phyloP scores from a whole-genome alignment of 2,888 invertebrate genomes.

The Neoitamus cyanurus region DNA sequence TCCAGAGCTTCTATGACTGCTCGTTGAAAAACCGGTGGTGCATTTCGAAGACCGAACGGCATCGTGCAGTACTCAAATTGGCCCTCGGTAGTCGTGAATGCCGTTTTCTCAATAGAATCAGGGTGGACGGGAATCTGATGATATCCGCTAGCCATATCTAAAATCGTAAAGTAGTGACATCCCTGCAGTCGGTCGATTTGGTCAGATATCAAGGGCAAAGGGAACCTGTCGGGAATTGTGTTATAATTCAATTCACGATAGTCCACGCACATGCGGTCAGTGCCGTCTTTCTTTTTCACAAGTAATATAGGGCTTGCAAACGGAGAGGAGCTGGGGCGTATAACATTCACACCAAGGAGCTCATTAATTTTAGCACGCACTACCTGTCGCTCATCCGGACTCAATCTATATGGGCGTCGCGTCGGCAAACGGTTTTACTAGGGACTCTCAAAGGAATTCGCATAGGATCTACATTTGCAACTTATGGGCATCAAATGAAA shows the following conservation, averaged over 20 bases:
- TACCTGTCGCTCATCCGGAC: constrained; percentile 47
- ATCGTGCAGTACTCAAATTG: constrained; percentile 57
- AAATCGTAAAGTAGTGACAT: constrained; percentile 56
- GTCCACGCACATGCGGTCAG: constrained; percentile 56
- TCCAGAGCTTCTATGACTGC: constrained; percentile 52
- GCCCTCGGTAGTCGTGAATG: constrained; percentile 6
- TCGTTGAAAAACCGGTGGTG: constrained; percentile 58
- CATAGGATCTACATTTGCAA: too few relatives aligned
- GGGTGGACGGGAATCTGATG: constrained; percentile 15
- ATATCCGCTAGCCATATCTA: constrained; percentile 56
- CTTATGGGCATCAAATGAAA: too few relatives aligned
- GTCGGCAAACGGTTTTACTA: too few relatives aligned
- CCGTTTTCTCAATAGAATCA: neutral
- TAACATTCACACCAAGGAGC: constrained; percentile 50
- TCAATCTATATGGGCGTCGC: too few relatives aligned
- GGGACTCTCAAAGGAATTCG: too few relatives aligned
- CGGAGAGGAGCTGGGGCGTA: constrained; percentile 56
- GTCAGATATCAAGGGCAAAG: neutral
- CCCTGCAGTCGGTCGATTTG: neutral
- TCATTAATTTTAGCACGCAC: constrained; percentile 48
- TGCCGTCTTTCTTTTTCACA: constrained; percentile 55
- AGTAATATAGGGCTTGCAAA: constrained; percentile 53
- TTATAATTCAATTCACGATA: constrained; percentile 57
- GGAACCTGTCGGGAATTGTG: constrained; percentile 48
- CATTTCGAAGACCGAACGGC: constrained; percentile 60